phyloP scores from a whole-genome alignment of 35 echinoderm and acorn worm species.

The Apostichopus californicus region DNA sequence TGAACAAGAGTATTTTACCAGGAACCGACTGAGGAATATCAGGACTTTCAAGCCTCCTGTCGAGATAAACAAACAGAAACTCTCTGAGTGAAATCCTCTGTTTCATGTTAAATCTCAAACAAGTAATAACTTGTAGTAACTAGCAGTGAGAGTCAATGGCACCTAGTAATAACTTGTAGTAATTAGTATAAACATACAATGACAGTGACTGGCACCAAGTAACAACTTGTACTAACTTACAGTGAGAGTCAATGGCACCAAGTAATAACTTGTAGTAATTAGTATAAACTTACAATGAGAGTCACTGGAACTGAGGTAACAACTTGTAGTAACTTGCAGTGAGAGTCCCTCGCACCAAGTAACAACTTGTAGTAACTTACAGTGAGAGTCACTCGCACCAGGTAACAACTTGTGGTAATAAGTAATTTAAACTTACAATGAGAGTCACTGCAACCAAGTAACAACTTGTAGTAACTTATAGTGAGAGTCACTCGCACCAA shows the following conservation, averaged over 20 bases:
- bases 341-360: no score
- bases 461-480: not conserved
- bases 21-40: not conserved
- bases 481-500: not conserved
- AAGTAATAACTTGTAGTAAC: not conserved
- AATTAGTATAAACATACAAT: not conserved
- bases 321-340: no score
- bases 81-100: not conserved
- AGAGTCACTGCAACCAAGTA: no score
- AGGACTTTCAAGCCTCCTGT: constrained; percentile 25
- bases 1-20: not conserved
- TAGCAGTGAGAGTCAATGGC: not conserved
- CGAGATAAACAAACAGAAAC: not conserved
- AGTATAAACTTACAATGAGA: not conserved
- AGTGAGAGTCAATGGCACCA: not conserved
- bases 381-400: no score
- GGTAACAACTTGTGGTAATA: no score
- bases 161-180: not conserved
- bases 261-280: not conserved
- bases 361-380: not conserved
- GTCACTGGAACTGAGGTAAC: no score
- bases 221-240: not conserved
- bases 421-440: no score
- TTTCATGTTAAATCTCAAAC: not conserved
- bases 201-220: not conserved